A percentile compares a stretch with the other conserved stretches of the same genome.
Evolutionary conservation across 2,888 invertebrate genomes (phyloP).

Genomic region (Ceraclea dissimilis): DNA sequence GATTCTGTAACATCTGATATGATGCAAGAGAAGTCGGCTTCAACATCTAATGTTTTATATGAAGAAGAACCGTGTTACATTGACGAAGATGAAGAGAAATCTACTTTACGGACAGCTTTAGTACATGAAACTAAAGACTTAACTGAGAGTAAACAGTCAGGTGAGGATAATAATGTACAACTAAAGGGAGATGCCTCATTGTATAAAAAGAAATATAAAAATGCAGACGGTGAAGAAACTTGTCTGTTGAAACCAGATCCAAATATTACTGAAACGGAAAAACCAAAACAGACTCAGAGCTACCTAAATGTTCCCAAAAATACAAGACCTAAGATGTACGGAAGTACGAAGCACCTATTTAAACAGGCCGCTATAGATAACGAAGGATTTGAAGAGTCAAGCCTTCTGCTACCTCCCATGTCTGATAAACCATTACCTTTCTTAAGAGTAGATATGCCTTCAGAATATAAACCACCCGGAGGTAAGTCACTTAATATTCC

Average conservation of each 20-base stretch:
- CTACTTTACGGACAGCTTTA: slow-evolving; percentile 19
- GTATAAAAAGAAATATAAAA: slow-evolving; percentile 34
- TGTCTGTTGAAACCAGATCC: slow-evolving; percentile 40
- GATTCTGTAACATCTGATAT: slow-evolving; percentile 40
- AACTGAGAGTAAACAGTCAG: slow-evolving; percentile 33
- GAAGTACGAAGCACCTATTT: slow-evolving; percentile 51
- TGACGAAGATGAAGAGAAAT: slow-evolving; percentile 46
- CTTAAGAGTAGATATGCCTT: slow-evolving; percentile 21
- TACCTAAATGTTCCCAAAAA: slow-evolving; percentile 25
- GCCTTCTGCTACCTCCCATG: slow-evolving; percentile 37
- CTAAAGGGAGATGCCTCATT: slow-evolving; percentile 36
- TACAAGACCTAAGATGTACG: slow-evolving; percentile 30
- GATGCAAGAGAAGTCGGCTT: slow-evolving; percentile 20
- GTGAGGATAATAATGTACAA: slow-evolving; percentile 37
- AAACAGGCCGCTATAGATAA: slow-evolving; percentile 51
- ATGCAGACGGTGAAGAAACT: slow-evolving; percentile 42
- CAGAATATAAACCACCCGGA: slow-evolving; percentile 16
- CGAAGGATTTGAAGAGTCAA: slow-evolving; percentile 45
- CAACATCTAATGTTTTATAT: slow-evolving; percentile 40
- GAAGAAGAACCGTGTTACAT: slow-evolving; percentile 51
- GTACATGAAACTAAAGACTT: slow-evolving; percentile 19
- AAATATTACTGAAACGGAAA: slow-evolving; percentile 7
- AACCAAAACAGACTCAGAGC: slow-evolving; percentile 15
- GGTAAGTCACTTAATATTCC: slow-evolving; percentile 11
- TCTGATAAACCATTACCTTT: slow-evolving; percentile 20